Base-by-base conservation (phyloP, 2,888 invertebrate genomes). In the Eupithecia pulchellata region DNA sequence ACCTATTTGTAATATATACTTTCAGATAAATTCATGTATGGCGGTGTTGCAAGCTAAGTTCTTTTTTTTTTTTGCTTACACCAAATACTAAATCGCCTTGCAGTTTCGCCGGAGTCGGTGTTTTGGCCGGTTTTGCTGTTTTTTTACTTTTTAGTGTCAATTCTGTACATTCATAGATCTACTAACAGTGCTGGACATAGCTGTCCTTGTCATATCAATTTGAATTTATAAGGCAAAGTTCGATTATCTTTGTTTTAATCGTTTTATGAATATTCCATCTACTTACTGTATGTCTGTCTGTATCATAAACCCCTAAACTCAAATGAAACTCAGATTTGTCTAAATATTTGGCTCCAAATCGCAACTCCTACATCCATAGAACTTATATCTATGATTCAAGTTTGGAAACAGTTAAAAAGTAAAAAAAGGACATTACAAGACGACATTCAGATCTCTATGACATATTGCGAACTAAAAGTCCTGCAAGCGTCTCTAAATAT, bases 391-490 rank as follows among this genome's bases (percentile, higher is more conserved):
- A 60, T 30, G 30, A 60, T 32, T 60, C 11, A 60, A 32, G 9
- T 27, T 57, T 32, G 34, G 36, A 47, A 64, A 27, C 32, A 77
- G 75, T 80, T 80, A 83, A 84, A 88, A 86, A 87, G 88, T 88
- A 89, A 89, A 89, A 83, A 88, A 86, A 87, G 88, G 89, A 89
- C 89, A 90, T 78, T 77, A 72, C 73, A 80, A 81, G 82, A 74
- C 68, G 75, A 81, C 78, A 78, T 66, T 77, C 86, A 89, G 93
- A 93, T 93, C 93, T 93, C 93, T 90, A 86, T 87, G 89, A 92
- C 90, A 90, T 84, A 83, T 91, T 93, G 93, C 91, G 84, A 90
- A 89, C 87, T 89, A 75, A 85, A 90, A 90, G 91, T 91, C 89
- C 90, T 92, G 92, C 92, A 91, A 91, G 87, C 88, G 91, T 92